Evolutionary conservation across 1,140 invertebrate genomes (phyloP).

Genomic region (Megalopta genalis): DNA sequence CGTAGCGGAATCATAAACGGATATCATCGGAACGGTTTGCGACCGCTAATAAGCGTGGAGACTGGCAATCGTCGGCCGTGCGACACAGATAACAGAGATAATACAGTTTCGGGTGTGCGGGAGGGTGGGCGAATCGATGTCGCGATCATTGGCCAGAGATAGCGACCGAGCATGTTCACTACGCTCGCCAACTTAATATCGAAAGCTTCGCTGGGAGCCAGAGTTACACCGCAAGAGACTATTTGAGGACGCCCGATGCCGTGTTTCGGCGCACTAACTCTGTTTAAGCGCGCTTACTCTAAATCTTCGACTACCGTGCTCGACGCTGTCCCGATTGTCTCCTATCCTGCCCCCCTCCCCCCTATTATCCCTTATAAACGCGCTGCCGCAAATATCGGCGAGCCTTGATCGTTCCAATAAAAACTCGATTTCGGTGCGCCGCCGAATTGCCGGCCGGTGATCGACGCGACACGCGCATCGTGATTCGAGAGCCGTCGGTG

Average conservation of each 20-base stretch:
- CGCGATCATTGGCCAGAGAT: slow-evolving; percentile 21
- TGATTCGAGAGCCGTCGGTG: too few species aligned
- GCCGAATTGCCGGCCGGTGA: too few species aligned
- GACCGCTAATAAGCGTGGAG: too few species aligned
- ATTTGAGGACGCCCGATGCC: slow-evolving; percentile 30
- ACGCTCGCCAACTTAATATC: slow-evolving; percentile 38
- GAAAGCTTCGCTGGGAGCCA: slow-evolving; percentile 15
- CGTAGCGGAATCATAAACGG: too few species aligned
- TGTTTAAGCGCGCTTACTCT: not conserved
- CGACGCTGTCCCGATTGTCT: slow-evolving; percentile 1
- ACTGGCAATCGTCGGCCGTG: not conserved
- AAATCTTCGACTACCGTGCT: not conserved
- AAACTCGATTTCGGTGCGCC: not conserved
- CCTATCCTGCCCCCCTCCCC: too few species aligned
- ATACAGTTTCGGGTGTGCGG: not conserved
- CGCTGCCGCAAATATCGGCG: not conserved
- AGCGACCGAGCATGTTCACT: not conserved
- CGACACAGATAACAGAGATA: not conserved
- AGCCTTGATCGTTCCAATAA: not conserved
- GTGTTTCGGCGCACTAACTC: slow-evolving; percentile 1
- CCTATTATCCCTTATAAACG: not conserved
- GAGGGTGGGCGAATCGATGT: slow-evolving; percentile 17
- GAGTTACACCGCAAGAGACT: not conserved
- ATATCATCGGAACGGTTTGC: too few species aligned
- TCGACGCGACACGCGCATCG: too few species aligned